Base-by-base conservation (phyloP, 1,140 invertebrate genomes). In the Arion vulgaris region DNA sequence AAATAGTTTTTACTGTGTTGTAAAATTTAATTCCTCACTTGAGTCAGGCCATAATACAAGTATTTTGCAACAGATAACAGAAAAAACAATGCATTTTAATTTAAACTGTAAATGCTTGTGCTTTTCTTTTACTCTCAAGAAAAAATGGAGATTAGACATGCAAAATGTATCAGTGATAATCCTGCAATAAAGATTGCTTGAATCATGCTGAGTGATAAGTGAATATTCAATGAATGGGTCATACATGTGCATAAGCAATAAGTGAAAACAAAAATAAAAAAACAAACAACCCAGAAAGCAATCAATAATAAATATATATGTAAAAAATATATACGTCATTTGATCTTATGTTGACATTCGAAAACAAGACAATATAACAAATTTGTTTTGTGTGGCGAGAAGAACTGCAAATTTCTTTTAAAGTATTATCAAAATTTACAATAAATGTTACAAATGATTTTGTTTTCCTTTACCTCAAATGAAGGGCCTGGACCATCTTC, bases 401-500 rank as follows among this genome's bases (percentile, higher is more conserved):
- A 77, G 34, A 19, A 23, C 11, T 26, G 45, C 23, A 77, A 34
- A 32, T 7, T 34, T 36, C 34, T 34, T 53, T n/a, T 38, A 28
- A 36, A 26, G 38, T 23, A 26, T 39, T 0, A 38, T 41, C 38
- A 73, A 41, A 41, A 74, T 74, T 79, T 36, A 79, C n/a, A 36
- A 38, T 53, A 68, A 66, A 7, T 57, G 34, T 41, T 53, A 28
- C 13, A 49, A 49, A 73, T 39, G 17, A 81, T n/a, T 57, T 23
- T 57, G 5, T 9, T n/a, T 79, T 17, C 39, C 93, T 95, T 95
- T 94, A 98, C 97, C 94, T 98, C 97, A 91, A 98, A 98, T 71
- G 97, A 98, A n/a, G 96, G 95, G 26, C 94, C 94, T n/a, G 96
- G 95, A 36, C 94, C 94, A 26, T 96, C 96, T 87, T 96, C 96